Base-by-base conservation (phyloP, 2,113 vertebrate genomes). In the Scalopus aquaticus region DNA sequence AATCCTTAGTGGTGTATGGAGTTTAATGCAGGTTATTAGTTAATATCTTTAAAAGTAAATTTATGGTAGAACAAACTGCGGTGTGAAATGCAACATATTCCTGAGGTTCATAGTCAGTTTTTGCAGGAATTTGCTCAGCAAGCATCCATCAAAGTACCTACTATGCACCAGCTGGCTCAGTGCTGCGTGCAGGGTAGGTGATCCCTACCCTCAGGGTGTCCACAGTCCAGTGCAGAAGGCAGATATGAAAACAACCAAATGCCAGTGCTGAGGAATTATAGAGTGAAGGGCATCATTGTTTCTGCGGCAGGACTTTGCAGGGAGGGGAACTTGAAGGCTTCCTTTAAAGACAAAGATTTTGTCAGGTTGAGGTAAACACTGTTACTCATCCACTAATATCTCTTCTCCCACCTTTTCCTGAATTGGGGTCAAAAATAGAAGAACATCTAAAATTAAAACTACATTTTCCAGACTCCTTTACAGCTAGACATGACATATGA, bases 61-160 rank as follows among this genome's bases (percentile, higher is more conserved):
- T 54, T 73, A 30, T 20, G 30, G 46, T 60, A 13, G 46, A 86
- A 51, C 44, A 49, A 81, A 64, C 30, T 73, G 22, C 62, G 42
- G 44, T 78, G 51, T 80, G 62, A 93, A 89, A 77, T 78, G n/a
- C 64, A 89, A 81, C 62, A 82, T 10, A 56, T 77, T 91, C 26
- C 74, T 81, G 85, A 54, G 60, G 49, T 64, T 69, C 35, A 35
- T 51, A 37, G 32, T 58, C 56, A 37, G n/a, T 64, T 46, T 74
- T 39, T 42, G 37, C 1, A 0, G 26, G 54, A 76, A 76, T 64
- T 64, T 91, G 28, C 9, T 91, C 49, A 74, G 20, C 13, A 67
- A 81, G 54, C 69, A 82, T 95, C 81, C 93, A 37, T 64, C 58
- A 77, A 96, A 56, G 39, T 28, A 69, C 28, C 65, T 89, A 62